Evolutionary conservation across 2,888 invertebrate species (phyloP).

Genomic region (Metellina segmentata): DNA sequence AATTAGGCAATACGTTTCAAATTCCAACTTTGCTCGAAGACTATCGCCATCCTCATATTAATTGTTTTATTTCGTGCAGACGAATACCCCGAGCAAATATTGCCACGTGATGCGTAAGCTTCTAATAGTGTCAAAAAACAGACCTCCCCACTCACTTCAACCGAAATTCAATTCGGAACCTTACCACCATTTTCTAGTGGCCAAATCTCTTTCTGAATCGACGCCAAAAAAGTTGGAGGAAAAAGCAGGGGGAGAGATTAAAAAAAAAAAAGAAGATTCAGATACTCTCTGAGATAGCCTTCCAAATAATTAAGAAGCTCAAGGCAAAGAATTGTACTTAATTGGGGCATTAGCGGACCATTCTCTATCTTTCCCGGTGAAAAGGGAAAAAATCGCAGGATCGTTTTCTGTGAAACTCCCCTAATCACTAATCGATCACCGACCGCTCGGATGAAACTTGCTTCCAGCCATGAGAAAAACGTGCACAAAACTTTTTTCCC

Average conservation of each 20-base stretch:
- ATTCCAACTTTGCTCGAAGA: no score
- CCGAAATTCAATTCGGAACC: background rate
- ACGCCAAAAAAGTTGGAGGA: constrained; percentile 45
- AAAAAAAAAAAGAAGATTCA: background rate
- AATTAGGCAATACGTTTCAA: no score
- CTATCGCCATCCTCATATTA: no score
- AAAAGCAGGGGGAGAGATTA: background rate
- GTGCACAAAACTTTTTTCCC: constrained; percentile 12
- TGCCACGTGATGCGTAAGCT: background rate
- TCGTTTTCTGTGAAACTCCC: constrained; percentile 59
- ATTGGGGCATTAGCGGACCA: constrained; percentile 69
- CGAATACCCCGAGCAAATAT: background rate
- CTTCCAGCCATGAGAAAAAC: constrained; percentile 28
- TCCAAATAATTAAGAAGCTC: constrained; percentile 71
- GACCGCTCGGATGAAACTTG: constrained; percentile 50
- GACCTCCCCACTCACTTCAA: background rate
- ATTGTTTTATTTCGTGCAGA: no score
- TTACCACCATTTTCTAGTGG: background rate
- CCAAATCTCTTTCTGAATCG: constrained; percentile 23
- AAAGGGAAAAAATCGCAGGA: constrained; percentile 42
- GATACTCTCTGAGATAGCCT: constrained; percentile 54
- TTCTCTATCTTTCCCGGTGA: constrained; percentile 25
- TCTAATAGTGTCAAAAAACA: background rate
- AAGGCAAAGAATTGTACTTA: constrained; percentile 69
- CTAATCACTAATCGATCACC: constrained; percentile 70